Evolutionary conservation across 2,797 vertebrate genomes (phyloP).

Genomic region (Crenichthys baileyi): DNA sequence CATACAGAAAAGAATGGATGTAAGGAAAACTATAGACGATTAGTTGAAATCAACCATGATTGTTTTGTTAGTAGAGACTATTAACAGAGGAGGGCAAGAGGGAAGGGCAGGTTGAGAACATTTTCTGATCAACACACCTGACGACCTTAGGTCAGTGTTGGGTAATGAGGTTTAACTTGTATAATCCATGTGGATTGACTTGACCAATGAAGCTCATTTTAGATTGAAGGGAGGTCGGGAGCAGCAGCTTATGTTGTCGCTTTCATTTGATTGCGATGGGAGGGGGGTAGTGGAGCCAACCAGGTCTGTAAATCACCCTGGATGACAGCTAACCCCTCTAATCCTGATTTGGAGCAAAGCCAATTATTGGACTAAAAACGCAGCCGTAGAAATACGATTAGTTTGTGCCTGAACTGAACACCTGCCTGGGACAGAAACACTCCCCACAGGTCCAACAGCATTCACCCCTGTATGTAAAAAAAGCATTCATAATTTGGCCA

Average conservation of each 20-base stretch:
- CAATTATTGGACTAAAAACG: constrained; percentile 65
- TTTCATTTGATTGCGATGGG: constrained; percentile 52
- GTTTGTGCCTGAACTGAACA: constrained; percentile 51
- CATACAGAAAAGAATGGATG: constrained; percentile 1
- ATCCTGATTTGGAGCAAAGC: constrained; percentile 64
- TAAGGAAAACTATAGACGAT: background rate
- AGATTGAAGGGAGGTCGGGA: constrained; percentile 58
- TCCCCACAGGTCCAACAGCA: background rate
- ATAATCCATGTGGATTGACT: constrained; percentile 54
- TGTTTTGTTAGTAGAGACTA: background rate
- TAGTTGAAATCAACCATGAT: background rate
- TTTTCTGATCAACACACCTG: constrained; percentile 17
- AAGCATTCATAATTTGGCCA: background rate
- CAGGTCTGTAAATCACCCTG: constrained; percentile 58
- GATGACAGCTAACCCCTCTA: constrained; percentile 54
- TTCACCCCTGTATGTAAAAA: background rate
- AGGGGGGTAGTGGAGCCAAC: constrained; percentile 26
- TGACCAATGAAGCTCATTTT: constrained; percentile 71
- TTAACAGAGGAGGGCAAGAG: background rate
- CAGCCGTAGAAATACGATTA: constrained; percentile 67
- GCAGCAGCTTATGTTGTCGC: constrained; percentile 44
- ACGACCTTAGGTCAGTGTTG: constrained; percentile 28
- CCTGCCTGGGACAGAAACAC: constrained; percentile 7
- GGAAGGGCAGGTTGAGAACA: background rate
- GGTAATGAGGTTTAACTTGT: constrained; percentile 47